These are phyloP conservation scores for Chironomus riparius DNA, from an alignment of 2,888 invertebrate species.

Conservation along the genomic window DNA sequence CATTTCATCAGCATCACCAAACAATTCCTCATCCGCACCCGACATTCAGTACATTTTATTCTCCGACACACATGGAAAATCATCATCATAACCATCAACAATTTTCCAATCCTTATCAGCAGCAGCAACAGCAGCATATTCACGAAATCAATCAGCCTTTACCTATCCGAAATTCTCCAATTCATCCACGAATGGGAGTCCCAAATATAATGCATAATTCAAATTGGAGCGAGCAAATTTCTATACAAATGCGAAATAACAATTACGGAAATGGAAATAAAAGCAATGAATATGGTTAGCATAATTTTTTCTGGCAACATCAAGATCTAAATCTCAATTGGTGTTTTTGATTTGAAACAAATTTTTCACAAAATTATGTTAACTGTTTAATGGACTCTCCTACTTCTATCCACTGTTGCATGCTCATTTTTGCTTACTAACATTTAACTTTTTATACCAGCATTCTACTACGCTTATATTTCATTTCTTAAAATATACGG, in stretches of 20 bases:
- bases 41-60: slow-evolving; percentile 29
- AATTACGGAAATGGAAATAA: slow-evolving; percentile 10
- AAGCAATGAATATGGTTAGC: slow-evolving; percentile 20
- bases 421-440: too few relatives aligned
- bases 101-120: slow-evolving; percentile 14
- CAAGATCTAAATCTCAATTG: too few relatives aligned
- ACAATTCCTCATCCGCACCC: slow-evolving; percentile 30
- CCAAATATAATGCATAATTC: neutral
- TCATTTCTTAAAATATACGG: too few relatives aligned
- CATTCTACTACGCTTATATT: too few relatives aligned
- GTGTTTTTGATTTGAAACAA: too few relatives aligned
- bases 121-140: neutral
- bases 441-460: too few relatives aligned
- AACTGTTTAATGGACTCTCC: too few relatives aligned
- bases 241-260: slow-evolving; percentile 31
- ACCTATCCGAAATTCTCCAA: too few relatives aligned
- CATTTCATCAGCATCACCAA: slow-evolving; percentile 30
- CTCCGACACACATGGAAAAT: slow-evolving; percentile 27
- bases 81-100: slow-evolving; percentile 1
- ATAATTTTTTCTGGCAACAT: neutral
- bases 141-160: neutral
- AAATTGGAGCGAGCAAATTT: slow-evolving; percentile 29
- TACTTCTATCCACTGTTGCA: too few relatives aligned
- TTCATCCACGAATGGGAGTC: neutral
- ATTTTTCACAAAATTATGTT: too few relatives aligned